phyloP scores from a whole-genome alignment of 2,888 invertebrate genomes.

The Morpho helenor region DNA sequence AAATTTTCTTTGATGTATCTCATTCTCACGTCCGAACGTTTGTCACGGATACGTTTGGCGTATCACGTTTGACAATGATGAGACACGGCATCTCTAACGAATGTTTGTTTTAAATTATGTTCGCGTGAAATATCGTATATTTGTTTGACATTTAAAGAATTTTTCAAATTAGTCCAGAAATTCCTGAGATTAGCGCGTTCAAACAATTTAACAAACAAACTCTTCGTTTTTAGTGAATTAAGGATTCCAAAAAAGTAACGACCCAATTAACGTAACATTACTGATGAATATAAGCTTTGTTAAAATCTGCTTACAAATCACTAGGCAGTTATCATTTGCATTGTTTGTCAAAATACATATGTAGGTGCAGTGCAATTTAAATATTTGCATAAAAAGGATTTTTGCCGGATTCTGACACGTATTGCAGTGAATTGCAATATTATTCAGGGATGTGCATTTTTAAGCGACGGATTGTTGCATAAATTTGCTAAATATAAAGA shows the following conservation, averaged over 20 bases:
- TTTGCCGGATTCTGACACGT: constrained; percentile 19
- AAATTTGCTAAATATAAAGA: constrained; percentile 17
- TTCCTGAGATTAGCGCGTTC: no score
- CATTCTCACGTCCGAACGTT: constrained; percentile 15
- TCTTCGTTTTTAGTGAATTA: no score
- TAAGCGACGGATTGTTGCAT: constrained; percentile 20
- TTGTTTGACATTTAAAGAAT: no score
- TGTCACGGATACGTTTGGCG: constrained; percentile 27
- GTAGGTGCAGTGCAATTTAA: constrained; percentile 12
- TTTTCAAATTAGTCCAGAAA: no score
- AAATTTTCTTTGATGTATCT: not conserved
- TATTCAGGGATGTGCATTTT: constrained; percentile 22
- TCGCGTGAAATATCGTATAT: not conserved
- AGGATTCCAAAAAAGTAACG: no score
- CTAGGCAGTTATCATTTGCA: constrained; percentile 1
- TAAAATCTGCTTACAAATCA: no score
- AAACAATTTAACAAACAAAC: no score
- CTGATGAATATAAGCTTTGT: no score
- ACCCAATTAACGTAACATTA: no score
- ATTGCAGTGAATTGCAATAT: constrained; percentile 19
- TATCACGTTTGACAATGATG: constrained; percentile 66
- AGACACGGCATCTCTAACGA: constrained; percentile 61
- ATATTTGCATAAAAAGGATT: constrained; percentile 19
- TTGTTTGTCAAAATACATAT: constrained; percentile 9
- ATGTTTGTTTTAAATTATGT: constrained; percentile 57